These are phyloP conservation scores for Thelaira solivaga DNA, from an alignment of 2,888 invertebrate genomes.

Conservation along the genomic window DNA sequence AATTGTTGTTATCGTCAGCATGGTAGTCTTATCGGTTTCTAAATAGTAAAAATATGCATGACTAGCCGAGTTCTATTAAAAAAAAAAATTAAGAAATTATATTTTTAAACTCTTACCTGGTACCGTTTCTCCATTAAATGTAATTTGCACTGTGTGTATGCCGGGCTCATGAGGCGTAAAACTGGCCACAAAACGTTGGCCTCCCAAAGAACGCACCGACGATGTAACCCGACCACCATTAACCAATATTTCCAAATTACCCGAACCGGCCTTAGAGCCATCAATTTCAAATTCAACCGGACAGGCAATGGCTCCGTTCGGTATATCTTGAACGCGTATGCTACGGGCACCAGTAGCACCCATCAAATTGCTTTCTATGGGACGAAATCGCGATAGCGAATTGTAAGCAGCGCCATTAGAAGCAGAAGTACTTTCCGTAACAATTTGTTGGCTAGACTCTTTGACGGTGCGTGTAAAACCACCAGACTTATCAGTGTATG, in stretches of 20 bases:
- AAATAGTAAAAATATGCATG: too few relatives aligned
- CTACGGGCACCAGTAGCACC: constrained; percentile 87
- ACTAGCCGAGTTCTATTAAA: too few relatives aligned
- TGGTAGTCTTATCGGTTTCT: too few relatives aligned
- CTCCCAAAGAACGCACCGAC: constrained; percentile 92
- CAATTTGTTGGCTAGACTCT: constrained; percentile 75
- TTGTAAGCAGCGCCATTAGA: constrained; percentile 72
- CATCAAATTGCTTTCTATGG: constrained; percentile 77
- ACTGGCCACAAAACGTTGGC: constrained; percentile 92
- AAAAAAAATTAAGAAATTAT: too few relatives aligned
- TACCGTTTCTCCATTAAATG: constrained; percentile 94
- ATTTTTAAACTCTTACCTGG: constrained; percentile 83
- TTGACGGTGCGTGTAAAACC: constrained; percentile 76
- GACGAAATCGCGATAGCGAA: constrained; percentile 75
- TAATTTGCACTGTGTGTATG: constrained; percentile 93
- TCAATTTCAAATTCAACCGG: constrained; percentile 98
- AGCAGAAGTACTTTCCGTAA: constrained; percentile 71
- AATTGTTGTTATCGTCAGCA: too few relatives aligned
- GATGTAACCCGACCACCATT: constrained; percentile 97
- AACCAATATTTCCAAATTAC: constrained; percentile 95
- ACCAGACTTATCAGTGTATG: constrained; percentile 73
- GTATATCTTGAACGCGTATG: constrained; percentile 90
- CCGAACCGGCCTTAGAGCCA: constrained; percentile 96
- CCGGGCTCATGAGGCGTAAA: constrained; percentile 93
- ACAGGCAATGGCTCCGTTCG: constrained; percentile 91